Conservation (phyloP, 1,140 invertebrate genomes). For the Planococcus citri region DNA sequence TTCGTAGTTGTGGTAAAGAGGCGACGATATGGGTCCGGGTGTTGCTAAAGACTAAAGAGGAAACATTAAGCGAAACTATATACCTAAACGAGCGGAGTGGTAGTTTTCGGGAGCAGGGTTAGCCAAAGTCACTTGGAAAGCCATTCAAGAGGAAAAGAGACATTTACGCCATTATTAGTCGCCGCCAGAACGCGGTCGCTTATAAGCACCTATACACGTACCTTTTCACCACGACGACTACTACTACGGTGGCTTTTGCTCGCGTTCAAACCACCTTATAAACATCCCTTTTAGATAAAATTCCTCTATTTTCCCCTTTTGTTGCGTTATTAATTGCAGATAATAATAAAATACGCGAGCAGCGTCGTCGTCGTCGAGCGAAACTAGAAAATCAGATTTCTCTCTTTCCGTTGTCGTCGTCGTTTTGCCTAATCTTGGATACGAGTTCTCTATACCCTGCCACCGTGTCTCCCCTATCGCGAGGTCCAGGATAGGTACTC, state of each 20-base stretch:
- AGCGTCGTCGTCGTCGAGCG: not conserved
- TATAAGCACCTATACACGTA: not conserved
- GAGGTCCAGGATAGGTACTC: no score
- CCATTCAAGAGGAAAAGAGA: not conserved
- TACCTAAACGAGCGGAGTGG: no score
- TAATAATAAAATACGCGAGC: not conserved
- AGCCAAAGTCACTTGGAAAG: not conserved
- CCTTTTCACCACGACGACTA: not conserved
- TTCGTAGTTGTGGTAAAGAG: not conserved
- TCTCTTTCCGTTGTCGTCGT: not conserved
- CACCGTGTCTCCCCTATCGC: no score
- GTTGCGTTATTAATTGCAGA: constrained; percentile 6
- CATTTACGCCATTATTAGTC: not conserved
- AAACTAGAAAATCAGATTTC: not conserved
- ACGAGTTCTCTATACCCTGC: no score
- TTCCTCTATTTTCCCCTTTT: not conserved
- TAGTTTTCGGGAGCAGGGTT: not conserved
- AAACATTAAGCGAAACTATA: constrained; percentile 1
- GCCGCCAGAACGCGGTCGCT: not conserved
- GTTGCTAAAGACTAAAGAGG: no score
- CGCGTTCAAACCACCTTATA: no score
- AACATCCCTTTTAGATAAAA: not conserved
- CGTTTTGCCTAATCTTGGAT: not conserved
- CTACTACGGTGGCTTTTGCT: no score
- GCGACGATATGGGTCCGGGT: no score